These are phyloP conservation scores for Diceros bicornis DNA, from an alignment of 2,797 vertebrate species.

Conservation along the genomic window DNA sequence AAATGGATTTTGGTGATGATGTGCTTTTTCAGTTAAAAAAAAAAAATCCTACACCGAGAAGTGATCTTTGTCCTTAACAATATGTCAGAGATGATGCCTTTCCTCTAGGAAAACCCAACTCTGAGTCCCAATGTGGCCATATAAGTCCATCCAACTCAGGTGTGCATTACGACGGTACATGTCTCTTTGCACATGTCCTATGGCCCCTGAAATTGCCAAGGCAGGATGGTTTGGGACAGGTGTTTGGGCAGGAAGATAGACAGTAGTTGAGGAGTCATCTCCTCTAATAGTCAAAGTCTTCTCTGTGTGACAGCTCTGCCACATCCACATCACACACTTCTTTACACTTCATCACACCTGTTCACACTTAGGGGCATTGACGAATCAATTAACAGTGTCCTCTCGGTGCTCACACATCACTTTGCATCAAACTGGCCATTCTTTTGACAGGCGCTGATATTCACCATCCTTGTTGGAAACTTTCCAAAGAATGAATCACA, in stretches of 20 bases:
- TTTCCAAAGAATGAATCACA: slow-evolving; percentile 77
- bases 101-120: not conserved
- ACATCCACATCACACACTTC: slow-evolving; percentile 82
- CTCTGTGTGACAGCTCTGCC: slow-evolving; percentile 82
- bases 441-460: slow-evolving; percentile 78
- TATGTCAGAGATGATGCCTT: not conserved
- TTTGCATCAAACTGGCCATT: slow-evolving; percentile 81
- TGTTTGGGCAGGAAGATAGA: slow-evolving; percentile 34
- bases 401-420: slow-evolving; percentile 80
- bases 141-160: not conserved
- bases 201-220: not conserved
- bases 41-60: not conserved
- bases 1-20: slow-evolving; percentile 2
- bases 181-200: not conserved
- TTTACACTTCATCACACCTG: slow-evolving; percentile 87
- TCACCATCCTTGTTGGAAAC: slow-evolving; percentile 73
- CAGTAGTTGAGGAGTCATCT: not conserved
- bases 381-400: slow-evolving; percentile 85
- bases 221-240: not conserved
- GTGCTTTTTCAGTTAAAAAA: slow-evolving; percentile 29
- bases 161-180: slow-evolving; percentile 31
- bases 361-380: slow-evolving; percentile 86
- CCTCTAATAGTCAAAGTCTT: slow-evolving; percentile 22
- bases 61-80: not conserved
- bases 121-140: not conserved